A percentile compares a stretch with the other conserved stretches of the same genome.
Evolutionary conservation across 2,888 invertebrate genomes (phyloP).

Genomic region (Cloeon dipterum): DNA sequence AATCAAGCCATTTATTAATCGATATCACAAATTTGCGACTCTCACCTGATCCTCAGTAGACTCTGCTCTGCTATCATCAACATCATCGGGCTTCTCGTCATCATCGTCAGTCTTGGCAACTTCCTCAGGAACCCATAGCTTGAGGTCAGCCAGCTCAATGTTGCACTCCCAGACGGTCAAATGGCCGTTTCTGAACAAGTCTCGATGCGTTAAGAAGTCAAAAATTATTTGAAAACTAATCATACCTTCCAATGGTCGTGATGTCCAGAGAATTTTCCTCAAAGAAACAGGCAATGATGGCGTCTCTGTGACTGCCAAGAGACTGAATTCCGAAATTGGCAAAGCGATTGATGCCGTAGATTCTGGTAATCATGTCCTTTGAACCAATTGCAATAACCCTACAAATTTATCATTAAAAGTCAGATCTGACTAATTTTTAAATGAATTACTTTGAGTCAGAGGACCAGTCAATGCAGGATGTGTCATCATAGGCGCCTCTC

Average conservation of each 20-base stretch:
- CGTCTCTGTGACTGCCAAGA: constrained; percentile 65
- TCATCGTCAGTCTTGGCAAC: constrained; percentile 14
- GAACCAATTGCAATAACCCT: constrained; percentile 69
- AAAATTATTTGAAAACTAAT: constrained; percentile 1
- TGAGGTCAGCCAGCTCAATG: constrained; percentile 42
- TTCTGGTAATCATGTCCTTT: constrained; percentile 62
- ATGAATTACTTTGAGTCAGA: constrained; percentile 49
- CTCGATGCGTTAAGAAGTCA: not conserved
- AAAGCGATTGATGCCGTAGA: constrained; percentile 54
- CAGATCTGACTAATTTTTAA: too few relatives aligned
- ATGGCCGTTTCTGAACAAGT: constrained; percentile 43
- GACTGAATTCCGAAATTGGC: constrained; percentile 52
- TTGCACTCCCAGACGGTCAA: constrained; percentile 71
- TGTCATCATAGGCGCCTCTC: constrained; percentile 59
- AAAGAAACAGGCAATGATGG: constrained; percentile 71
- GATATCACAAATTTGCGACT: too few relatives aligned
- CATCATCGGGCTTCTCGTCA: constrained; percentile 11
- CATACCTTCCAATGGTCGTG: constrained; percentile 40
- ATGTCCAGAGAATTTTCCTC: constrained; percentile 66
- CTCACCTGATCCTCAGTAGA: constrained; percentile 13
- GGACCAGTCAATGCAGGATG: constrained; percentile 81
- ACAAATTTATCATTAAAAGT: constrained; percentile 6
- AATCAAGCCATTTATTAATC: too few relatives aligned
- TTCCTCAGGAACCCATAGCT: constrained; percentile 20
- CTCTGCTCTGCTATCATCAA: constrained; percentile 10